Evolutionary conservation across 2,113 vertebrate species (phyloP).

Genomic region (Capreolus pygargus): DNA sequence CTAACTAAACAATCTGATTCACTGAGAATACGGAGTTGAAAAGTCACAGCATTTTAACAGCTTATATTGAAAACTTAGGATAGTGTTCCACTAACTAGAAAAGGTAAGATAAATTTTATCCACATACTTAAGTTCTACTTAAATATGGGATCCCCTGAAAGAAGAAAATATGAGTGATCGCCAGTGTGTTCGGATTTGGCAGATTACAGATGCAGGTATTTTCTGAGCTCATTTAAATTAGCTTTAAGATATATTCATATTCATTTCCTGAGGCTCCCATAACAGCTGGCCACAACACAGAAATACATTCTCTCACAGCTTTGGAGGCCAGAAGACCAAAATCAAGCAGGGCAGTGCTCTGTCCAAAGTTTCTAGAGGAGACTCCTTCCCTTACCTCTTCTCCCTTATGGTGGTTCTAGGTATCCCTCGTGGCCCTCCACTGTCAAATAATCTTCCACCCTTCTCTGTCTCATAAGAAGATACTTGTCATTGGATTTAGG

Average conservation of each 20-base stretch:
- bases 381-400: neutral
- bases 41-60: neutral
- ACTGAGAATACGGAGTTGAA: neutral
- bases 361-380: neutral
- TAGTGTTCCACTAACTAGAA: neutral
- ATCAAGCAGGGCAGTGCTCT: neutral
- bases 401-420: neutral
- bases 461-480: neutral
- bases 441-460: neutral
- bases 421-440: neutral
- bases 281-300: neutral
- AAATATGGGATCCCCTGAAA: neutral
- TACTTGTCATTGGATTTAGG: neutral
- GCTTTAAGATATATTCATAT: neutral
- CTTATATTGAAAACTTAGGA: neutral
- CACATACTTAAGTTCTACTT: neutral
- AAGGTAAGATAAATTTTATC: neutral
- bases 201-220: neutral
- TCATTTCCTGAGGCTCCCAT: neutral
- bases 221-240: neutral
- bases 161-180: neutral
- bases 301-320: neutral
- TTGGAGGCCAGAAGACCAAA: neutral
- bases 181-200: neutral
- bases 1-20: neutral